Base-by-base conservation (phyloP, 2,797 vertebrate species). In the Danio aesculapii region DNA sequence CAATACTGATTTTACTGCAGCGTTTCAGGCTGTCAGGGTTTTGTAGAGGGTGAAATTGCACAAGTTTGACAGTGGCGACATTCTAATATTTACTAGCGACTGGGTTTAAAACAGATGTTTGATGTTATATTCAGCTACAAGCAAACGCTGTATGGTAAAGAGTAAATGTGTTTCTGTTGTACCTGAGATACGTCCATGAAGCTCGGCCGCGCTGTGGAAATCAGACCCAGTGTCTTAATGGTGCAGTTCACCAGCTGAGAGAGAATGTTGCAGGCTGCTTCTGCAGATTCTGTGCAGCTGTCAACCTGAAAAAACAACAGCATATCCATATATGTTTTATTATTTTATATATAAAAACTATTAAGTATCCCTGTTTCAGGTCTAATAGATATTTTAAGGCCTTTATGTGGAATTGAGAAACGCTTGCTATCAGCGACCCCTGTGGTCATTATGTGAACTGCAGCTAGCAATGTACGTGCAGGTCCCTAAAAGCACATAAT, bases 181-280 rank as follows among this genome's bases (percentile, higher is more conserved):
- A 97, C 96, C 94, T 97, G 95, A 57, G 95, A 94, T 53, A 97
- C 90, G 62, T 95, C 94, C 96, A 97, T 96, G 91, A 98, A 97
- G 89, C 96, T 97, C 83, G 96, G 95, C 52, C 94, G 94, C 53
- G 96, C 96, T 58, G 94, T 98, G 81, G 96, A 98, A 89, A 97
- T 96, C 87, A 97, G 92, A 61, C 95, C 94, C 83, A 96, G 88
- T 0, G 96, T 97, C 89, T 96, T 96, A 87, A 97, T 94, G 84
- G 95, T 96, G 86, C 96, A 97, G 84, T 97, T 97, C 68, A 97
- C 96, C 87, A 97, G 83, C 89, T 97, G 95, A 82, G 96, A 97
- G 87, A 97, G 94, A 73, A 97, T 95, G 87, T 95, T 88, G 90
- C 95, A 97, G 44, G 96, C 96, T 53, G 95, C 94, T 92, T 96